A percentile compares a stretch with the other conserved stretches of the same genome.
Evolutionary conservation across 2,888 invertebrate species (phyloP).

Genomic region (Ecdyonurus torrentis): DNA sequence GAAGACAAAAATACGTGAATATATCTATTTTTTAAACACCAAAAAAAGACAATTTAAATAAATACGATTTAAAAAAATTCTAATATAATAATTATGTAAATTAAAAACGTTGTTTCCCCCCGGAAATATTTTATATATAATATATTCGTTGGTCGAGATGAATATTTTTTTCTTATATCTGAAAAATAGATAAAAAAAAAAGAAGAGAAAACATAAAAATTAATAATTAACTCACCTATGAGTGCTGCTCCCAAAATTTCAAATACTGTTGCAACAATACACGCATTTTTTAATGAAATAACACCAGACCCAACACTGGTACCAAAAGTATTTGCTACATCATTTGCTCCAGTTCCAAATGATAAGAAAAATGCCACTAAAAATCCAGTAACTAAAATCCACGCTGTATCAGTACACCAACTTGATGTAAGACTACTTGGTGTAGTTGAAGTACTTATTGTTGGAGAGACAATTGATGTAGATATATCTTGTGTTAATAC

Average conservation of each 20-base stretch:
- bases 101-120: no score
- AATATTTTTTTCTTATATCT: neutral
- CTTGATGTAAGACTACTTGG: neutral
- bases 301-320: slow-evolving; percentile 40
- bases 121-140: neutral
- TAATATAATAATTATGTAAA: neutral
- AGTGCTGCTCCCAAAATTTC: slow-evolving; percentile 37
- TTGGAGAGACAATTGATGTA: no score
- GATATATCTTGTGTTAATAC: no score
- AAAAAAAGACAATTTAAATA: neutral
- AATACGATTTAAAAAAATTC: neutral
- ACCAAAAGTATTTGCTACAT: slow-evolving; percentile 42
- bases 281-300: slow-evolving; percentile 35
- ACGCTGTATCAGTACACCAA: slow-evolving; percentile 19
- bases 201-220: neutral
- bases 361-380: slow-evolving; percentile 36
- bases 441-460: neutral
- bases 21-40: neutral
- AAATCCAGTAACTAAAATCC: slow-evolving; percentile 34
- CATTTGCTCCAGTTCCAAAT: slow-evolving; percentile 41
- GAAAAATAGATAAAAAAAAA: neutral
- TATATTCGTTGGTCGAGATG: no score
- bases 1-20: no score
- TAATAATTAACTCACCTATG: slow-evolving; percentile 26
- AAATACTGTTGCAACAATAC: slow-evolving; percentile 38